Evolutionary conservation across 2,797 vertebrate genomes (phyloP), one percentile per base, ranked within the genome.

Genomic region (Erithacus rubecula): DNA sequence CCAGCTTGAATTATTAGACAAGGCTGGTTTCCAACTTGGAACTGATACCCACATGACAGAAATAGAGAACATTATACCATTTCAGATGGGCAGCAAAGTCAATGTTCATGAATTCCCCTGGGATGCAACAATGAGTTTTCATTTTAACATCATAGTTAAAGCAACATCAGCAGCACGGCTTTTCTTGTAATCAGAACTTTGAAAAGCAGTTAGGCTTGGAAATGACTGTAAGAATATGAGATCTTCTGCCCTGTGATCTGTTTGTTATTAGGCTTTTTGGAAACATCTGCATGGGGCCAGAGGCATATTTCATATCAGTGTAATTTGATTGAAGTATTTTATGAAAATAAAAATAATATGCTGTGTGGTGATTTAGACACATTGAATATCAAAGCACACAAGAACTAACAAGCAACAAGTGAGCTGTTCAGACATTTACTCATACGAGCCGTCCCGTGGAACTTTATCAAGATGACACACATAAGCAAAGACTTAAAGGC

Each of bases 11-110:
- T 98, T 97, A 97, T 97, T 96, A 97, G 95, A 96, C 77, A 84
- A 97, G 96, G 93, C 97, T 70, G 78, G 85, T 97, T 97, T 97
- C 97, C 97, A 98, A 97, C 93, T 97, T 98, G 97, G 96, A 98
- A 96, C 96, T 69, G 95, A 97, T 92, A 96, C 86, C 95, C 95
- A 93, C 94, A 96, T 91, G 88, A 97, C 91, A 97, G 94, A 93
- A 97, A 97, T 58, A 83, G 90, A 87, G 94, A 96, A 90, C 83
- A 92, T 84, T 95, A 97, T 96, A 95, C 95, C 39, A 58, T 96
- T 97, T 97, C 95, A 96, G 93, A 96, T 89, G 95, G 97, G 96
- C 96, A 96, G 87, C 75, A 36, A 93, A 96, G 94, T 93, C 75
- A 96, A 88, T 96, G 94, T 87, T 97, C 94, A 94, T 74, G 64